These are phyloP conservation scores for Columbina picui DNA, from an alignment of 2,113 vertebrate genomes.

Conservation along the genomic window DNA sequence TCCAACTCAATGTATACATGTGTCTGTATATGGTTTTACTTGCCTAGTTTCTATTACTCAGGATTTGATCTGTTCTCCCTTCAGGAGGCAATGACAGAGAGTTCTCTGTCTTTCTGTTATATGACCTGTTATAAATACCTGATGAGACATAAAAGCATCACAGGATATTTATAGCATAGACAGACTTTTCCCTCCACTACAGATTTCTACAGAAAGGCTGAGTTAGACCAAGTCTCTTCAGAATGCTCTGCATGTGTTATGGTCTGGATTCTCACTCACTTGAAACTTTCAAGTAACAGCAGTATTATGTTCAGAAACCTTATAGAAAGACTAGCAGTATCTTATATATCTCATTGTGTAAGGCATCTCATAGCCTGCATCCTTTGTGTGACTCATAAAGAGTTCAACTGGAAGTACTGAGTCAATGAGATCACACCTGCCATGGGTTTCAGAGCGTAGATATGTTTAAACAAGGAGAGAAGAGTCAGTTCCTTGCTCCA, in stretches of 20 bases:
- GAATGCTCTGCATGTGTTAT: neutral
- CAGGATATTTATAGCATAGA: neutral
- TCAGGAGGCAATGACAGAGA: neutral
- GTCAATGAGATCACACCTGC: neutral
- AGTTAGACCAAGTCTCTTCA: neutral
- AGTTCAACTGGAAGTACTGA: neutral
- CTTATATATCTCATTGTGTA: neutral
- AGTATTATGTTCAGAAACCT: neutral
- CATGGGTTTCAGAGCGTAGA: rapidly evolving
- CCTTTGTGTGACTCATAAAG: neutral
- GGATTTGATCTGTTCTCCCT: neutral
- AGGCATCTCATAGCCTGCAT: neutral
- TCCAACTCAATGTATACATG: neutral
- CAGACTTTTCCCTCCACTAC: neutral
- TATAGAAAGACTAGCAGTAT: neutral
- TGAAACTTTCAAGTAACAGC: neutral
- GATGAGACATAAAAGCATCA: neutral
- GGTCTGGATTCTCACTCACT: neutral
- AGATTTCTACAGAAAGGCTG: neutral
- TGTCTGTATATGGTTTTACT: neutral
- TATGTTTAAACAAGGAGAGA: neutral
- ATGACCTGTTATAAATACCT: neutral
- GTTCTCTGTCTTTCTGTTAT: neutral
- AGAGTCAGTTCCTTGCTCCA: neutral
- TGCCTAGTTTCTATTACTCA: neutral